Evolutionary conservation across 1,140 invertebrate genomes (phyloP).

Genomic region (Venustaconcha ellipsiformis): DNA sequence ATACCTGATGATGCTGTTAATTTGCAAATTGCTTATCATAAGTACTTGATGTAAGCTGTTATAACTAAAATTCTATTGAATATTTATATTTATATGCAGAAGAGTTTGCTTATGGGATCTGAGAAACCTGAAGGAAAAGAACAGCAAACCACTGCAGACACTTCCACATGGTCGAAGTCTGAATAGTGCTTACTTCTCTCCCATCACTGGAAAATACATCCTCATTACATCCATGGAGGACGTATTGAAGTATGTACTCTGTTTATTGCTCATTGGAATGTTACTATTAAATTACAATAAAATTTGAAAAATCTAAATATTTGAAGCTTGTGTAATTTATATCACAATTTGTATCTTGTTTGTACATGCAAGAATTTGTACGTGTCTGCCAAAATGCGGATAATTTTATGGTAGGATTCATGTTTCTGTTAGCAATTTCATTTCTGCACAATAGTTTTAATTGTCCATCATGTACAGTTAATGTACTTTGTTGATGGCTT

Average conservation of each 20-base stretch:
- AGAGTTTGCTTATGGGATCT: constrained; percentile 51
- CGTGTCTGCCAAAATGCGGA: background rate
- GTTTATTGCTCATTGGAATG: too few relatives aligned
- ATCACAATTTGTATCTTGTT: background rate
- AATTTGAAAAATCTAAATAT: too few relatives aligned
- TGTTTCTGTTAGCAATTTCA: too few relatives aligned
- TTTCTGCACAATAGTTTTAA: too few relatives aligned
- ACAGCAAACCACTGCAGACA: constrained; percentile 31
- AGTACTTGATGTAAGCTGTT: background rate
- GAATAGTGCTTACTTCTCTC: constrained; percentile 58
- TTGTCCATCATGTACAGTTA: too few relatives aligned
- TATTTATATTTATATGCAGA: constrained; percentile 29
- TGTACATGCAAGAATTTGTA: background rate
- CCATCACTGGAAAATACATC: constrained; percentile 53
- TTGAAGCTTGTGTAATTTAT: too few relatives aligned
- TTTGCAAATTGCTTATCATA: background rate
- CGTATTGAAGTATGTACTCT: constrained; percentile 46
- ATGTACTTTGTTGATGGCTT: too few relatives aligned
- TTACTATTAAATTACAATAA: too few relatives aligned
- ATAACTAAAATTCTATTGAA: background rate
- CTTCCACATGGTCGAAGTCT: constrained; percentile 34
- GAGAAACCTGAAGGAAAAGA: constrained; percentile 44
- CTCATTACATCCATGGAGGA: constrained; percentile 48
- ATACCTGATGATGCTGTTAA: background rate
- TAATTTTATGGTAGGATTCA: too few relatives aligned